A percentile compares a stretch with the other conserved stretches of the same genome.
Evolutionary conservation across 2,113 vertebrate species (phyloP).

Genomic region (Centrocercus urophasianus): DNA sequence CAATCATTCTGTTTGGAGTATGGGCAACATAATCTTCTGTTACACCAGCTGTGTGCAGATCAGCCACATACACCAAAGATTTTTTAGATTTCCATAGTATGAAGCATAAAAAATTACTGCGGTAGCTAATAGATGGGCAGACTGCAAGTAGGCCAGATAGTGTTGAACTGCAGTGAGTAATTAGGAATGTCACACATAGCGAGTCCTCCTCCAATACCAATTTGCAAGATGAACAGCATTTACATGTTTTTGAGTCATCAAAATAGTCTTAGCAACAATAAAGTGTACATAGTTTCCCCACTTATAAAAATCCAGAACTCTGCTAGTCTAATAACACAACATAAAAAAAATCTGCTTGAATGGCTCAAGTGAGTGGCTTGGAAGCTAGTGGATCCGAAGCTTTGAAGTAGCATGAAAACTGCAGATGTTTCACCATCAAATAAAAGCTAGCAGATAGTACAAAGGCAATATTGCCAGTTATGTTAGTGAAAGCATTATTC

Average conservation of each 20-base stretch:
- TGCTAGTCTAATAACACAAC: neutral
- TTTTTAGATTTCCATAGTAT: neutral
- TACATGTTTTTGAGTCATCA: neutral
- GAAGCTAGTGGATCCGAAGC: neutral
- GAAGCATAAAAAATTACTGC: constrained; percentile 33
- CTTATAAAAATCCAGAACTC: neutral
- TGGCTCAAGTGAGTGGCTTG: neutral
- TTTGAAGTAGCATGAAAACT: neutral
- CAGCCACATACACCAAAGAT: neutral
- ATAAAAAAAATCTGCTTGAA: neutral
- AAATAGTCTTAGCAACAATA: neutral
- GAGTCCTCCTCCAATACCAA: neutral
- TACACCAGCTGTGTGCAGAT: constrained; percentile 53
- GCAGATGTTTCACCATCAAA: neutral
- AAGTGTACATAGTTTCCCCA: neutral
- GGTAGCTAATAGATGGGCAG: constrained; percentile 20
- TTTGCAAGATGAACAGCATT: neutral
- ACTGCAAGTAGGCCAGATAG: neutral
- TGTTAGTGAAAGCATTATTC: neutral
- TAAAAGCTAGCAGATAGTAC: neutral
- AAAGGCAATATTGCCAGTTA: neutral
- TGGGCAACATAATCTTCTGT: constrained; percentile 75
- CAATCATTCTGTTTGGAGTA: constrained; percentile 69
- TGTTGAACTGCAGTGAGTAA: neutral
- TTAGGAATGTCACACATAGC: neutral